phyloP scores from a whole-genome alignment of 2,888 invertebrate species.

The Melanophora roralis region DNA sequence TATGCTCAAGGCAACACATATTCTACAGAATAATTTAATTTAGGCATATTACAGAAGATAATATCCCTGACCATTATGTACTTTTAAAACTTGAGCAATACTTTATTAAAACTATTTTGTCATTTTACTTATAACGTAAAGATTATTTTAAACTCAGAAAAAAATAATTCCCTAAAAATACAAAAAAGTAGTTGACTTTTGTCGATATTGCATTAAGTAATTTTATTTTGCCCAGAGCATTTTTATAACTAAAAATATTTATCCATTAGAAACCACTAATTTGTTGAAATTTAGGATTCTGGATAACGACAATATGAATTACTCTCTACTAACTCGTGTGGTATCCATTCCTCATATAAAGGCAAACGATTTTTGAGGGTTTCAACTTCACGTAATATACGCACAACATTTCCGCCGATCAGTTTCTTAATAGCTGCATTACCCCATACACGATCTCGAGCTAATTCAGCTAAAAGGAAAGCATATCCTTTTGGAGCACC shows the following conservation, averaged over 20 bases:
- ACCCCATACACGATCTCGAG: constrained; percentile 80
- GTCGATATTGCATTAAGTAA: background rate
- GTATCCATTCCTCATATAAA: constrained; percentile 79
- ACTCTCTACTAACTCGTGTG: constrained; percentile 78
- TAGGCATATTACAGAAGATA: too few relatives aligned
- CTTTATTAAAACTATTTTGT: too few relatives aligned
- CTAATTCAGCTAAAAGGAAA: constrained; percentile 80
- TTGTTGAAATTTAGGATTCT: constrained; percentile 72
- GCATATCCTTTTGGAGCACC: constrained; percentile 79
- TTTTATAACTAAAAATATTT: too few relatives aligned
- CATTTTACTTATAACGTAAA: too few relatives aligned
- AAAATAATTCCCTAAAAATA: too few relatives aligned
- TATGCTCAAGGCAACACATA: too few relatives aligned
- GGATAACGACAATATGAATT: constrained; percentile 80
- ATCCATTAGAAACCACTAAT: too few relatives aligned
- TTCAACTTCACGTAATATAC: constrained; percentile 79
- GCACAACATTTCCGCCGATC: constrained; percentile 80
- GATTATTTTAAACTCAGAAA: too few relatives aligned
- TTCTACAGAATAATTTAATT: too few relatives aligned
- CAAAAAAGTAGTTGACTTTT: too few relatives aligned
- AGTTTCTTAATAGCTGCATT: constrained; percentile 80
- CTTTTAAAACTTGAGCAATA: too few relatives aligned
- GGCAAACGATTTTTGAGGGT: constrained; percentile 77
- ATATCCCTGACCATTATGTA: too few relatives aligned
- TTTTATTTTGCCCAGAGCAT: background rate